These are phyloP conservation scores for Druon quercuslanigerum DNA, from an alignment of 1,140 invertebrate genomes.

Conservation along the genomic window DNA sequence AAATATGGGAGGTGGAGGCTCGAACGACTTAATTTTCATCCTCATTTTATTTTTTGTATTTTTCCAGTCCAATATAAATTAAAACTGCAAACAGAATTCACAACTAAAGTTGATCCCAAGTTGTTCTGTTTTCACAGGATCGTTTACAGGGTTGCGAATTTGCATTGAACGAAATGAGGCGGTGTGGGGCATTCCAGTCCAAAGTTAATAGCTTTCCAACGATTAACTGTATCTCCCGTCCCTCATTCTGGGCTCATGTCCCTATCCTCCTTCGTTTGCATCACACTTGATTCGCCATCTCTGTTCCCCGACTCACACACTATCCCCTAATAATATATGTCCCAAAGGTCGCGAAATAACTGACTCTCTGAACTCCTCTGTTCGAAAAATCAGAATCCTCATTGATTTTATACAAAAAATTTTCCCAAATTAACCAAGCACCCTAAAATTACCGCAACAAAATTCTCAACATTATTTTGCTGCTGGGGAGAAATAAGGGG, in stretches of 20 bases:
- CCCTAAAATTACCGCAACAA: constrained; percentile 15
- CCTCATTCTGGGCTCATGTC: constrained; percentile 38
- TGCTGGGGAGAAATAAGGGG: constrained; percentile 36
- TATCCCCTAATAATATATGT: constrained; percentile 64
- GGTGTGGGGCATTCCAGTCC: constrained; percentile 70
- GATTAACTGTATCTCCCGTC: constrained; percentile 71
- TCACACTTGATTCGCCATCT: constrained; percentile 38
- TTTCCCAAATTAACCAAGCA: too few species aligned
- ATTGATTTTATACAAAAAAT: background rate
- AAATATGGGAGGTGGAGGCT: too few species aligned
- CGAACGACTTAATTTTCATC: too few species aligned
- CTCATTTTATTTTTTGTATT: too few species aligned
- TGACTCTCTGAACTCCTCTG: constrained; percentile 51
- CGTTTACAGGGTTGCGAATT: constrained; percentile 61
- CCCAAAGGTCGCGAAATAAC: constrained; percentile 66
- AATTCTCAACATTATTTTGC: constrained; percentile 13
- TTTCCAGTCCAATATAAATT: background rate
- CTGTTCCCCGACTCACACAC: constrained; percentile 34
- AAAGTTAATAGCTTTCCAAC: constrained; percentile 74
- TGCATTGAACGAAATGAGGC: constrained; percentile 72
- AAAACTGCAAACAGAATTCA: background rate
- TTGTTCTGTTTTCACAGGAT: background rate
- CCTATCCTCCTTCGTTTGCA: constrained; percentile 36
- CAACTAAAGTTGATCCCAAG: constrained; percentile 4
- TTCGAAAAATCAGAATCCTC: constrained; percentile 33